These are phyloP conservation scores for Lipophrys pholis DNA, from an alignment of 2,113 vertebrate genomes.

Conservation along the genomic window DNA sequence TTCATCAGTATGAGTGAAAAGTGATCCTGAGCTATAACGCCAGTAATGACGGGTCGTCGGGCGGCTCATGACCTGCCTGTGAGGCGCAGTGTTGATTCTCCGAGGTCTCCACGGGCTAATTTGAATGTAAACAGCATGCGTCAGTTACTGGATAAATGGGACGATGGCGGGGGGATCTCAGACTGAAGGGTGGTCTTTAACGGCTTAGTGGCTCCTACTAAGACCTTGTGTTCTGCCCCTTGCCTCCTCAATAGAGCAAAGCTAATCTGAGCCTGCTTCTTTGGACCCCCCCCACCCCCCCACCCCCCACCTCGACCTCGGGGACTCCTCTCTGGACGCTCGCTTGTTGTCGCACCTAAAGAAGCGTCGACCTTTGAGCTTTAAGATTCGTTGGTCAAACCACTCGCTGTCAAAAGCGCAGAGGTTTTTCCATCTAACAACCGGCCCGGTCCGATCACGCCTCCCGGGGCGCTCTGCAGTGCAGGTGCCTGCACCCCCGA, in stretches of 20 bases:
- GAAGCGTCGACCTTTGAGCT: conserved; percentile 50
- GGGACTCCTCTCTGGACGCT: conserved; percentile 52
- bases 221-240: conserved; percentile 73
- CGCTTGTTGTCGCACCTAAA: conserved; percentile 13
- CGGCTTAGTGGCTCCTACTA: conserved; percentile 67
- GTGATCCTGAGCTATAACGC: conserved; percentile 14
- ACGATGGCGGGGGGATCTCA: conserved; percentile 29
- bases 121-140: conserved; percentile 64
- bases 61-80: conserved; percentile 53
- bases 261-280: conserved; percentile 70
- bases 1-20: conserved; percentile 45
- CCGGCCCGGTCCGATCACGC: no score
- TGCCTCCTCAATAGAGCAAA: conserved; percentile 77
- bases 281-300: conserved; percentile 18
- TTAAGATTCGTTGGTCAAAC: conserved; percentile 26
- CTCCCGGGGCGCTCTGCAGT: no score
- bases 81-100: conserved; percentile 35
- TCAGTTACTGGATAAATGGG: conserved; percentile 64
- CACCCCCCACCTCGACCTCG: neutral
- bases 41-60: conserved; percentile 29
- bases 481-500: no score
- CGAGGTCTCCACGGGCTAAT: conserved; percentile 63
- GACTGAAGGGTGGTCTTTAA: conserved; percentile 64
- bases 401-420: no score
- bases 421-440: neutral